phyloP scores from a whole-genome alignment of 2,113 vertebrate species.

The Hypocryptadius cinnamomeus region DNA sequence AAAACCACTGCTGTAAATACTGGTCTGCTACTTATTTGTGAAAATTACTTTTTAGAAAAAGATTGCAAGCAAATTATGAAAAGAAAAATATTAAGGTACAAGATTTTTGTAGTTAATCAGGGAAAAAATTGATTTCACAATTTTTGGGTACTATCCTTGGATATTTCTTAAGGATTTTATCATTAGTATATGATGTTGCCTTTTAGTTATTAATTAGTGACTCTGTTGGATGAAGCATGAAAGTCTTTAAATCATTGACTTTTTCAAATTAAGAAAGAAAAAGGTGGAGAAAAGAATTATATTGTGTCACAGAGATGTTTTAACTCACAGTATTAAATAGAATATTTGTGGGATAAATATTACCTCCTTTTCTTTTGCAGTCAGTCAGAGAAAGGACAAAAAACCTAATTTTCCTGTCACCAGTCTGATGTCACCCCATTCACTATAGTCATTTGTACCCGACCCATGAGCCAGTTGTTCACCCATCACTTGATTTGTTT shows the following conservation, averaged over 20 bases:
- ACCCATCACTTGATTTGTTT: background rate
- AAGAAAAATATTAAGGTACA: background rate
- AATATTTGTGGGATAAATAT: background rate
- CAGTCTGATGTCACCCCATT: background rate
- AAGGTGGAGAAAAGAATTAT: rapidly evolving
- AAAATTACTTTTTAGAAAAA: background rate
- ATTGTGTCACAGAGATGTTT: rapidly evolving
- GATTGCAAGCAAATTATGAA: background rate
- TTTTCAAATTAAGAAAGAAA: background rate
- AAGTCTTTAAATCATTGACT: background rate
- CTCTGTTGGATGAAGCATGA: background rate
- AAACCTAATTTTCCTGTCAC: background rate
- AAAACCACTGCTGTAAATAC: background rate
- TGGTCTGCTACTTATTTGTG: background rate
- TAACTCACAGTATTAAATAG: background rate
- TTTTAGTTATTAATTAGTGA: background rate
- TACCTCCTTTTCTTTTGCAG: rapidly evolving
- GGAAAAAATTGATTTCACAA: background rate
- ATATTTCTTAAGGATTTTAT: background rate
- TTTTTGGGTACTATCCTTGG: background rate
- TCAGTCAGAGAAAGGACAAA: background rate
- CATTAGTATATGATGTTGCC: background rate
- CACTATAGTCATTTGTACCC: rapidly evolving
- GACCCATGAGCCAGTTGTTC: background rate
- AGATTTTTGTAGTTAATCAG: background rate